Conservation (phyloP, 1,140 invertebrate genomes). For the Cydia pomonella region DNA sequence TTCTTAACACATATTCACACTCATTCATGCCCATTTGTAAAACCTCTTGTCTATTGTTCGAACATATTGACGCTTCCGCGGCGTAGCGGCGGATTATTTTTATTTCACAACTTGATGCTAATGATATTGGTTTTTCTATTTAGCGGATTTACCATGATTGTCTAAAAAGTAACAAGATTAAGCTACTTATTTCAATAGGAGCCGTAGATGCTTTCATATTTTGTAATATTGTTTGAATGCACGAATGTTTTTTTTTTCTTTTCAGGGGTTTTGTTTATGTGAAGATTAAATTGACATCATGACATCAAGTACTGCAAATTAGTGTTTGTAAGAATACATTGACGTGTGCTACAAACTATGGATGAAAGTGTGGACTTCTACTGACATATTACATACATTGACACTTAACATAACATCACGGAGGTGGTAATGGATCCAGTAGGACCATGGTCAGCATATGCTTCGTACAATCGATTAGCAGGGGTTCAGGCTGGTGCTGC, state of each 20-base stretch:
- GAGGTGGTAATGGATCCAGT: conserved; percentile 87
- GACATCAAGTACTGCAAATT: conserved; percentile 62
- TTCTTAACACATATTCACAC: conserved; percentile 51
- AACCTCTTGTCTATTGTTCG: conserved; percentile 65
- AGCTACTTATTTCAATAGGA: background rate
- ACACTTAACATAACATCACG: conserved; percentile 65
- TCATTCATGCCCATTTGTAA: conserved; percentile 46
- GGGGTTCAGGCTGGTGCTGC: conserved; percentile 82
- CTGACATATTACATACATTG: conserved; percentile 74
- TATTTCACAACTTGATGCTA: conserved; percentile 46
- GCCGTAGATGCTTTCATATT: background rate
- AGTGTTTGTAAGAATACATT: conserved; percentile 65
- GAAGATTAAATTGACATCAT: conserved; percentile 56
- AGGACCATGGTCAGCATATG: conserved; percentile 88
- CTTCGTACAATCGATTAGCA: conserved; percentile 87
- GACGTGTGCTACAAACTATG: conserved; percentile 71
- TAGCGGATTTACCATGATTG: conserved; percentile 28
- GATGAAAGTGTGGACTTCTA: conserved; percentile 78
- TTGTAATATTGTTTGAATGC: conserved; percentile 38
- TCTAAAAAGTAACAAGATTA: conserved; percentile 28
- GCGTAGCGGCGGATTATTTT: conserved; percentile 72
- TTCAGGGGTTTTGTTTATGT: conserved; percentile 65
- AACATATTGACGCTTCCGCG: conserved; percentile 70
- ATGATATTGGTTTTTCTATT: conserved; percentile 34
- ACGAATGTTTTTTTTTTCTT: conserved; percentile 56